Evolutionary conservation across 2,113 vertebrate species (phyloP), one percentile per base, ranked within the genome.

Genomic region (Sprattus sprattus): DNA sequence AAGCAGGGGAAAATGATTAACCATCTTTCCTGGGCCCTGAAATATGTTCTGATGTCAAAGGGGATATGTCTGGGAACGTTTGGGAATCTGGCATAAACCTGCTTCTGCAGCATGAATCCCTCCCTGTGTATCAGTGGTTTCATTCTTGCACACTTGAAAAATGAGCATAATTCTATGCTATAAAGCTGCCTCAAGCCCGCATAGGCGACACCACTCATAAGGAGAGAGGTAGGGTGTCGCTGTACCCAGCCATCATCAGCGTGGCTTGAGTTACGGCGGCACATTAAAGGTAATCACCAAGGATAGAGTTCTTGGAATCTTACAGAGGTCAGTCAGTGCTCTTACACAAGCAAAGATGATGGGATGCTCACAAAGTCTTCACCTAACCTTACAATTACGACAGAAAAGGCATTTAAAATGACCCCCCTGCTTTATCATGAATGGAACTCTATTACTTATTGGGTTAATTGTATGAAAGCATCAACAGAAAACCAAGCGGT

Each of bases 241-340:
- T 39, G 28, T 39, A 3, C 13, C 71, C 28, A 22, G 28, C 25
- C 67, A 75, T 28, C 67, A 13, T 28, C 67, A 10, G 28, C 13
- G 13, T 15, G 71, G 28, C 71, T 78, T 78, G 71, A 39, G 10
- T 78, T 78, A 78, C 71, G 3, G 28, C 16, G 32, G 28, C 28
- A 32, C 71, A 78, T 78, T 78, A 78, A 78, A 78, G 71, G 71
- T 78, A 78, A 78, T 78, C 71, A 78, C 28, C 71, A 78, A 39
- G 71, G 71, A 78, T 78, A 78, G 71, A 78, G 71, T 78, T 78
- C 71, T 78, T 32, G 71, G 71, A 78, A 78, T 78, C 71, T 39
- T 32, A 39, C 28, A 39, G 28, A 78, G 71, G 71, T 78, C 71
- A 78, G 28, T 78, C 71, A 4, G 9, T 15, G 71, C 71, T 78